These are phyloP conservation scores for Sinocyclocheilus anshuiensis DNA, from an alignment of 2,113 vertebrate genomes.

Conservation along the genomic window DNA sequence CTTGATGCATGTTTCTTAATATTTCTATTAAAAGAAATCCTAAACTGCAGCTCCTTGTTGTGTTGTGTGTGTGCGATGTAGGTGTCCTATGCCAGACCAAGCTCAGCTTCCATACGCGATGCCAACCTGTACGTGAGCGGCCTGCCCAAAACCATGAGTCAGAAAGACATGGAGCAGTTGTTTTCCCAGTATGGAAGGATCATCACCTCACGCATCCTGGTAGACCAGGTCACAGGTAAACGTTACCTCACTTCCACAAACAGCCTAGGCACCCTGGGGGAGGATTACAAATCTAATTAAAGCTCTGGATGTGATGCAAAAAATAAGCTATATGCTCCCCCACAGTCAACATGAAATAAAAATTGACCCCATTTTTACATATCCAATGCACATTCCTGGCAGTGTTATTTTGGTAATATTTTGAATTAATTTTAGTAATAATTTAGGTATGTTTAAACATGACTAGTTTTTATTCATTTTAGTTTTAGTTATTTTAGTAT, in stretches of 20 bases:
- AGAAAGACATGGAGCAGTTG: slow-evolving; percentile 96
- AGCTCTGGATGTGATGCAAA: background rate
- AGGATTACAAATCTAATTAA: slow-evolving; percentile 4
- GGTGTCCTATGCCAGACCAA: slow-evolving; percentile 93
- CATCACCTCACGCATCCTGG: slow-evolving; percentile 93
- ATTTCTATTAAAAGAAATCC: slow-evolving; percentile 20
- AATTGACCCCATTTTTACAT: background rate
- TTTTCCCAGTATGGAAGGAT: slow-evolving; percentile 96
- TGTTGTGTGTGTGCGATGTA: slow-evolving; percentile 57
- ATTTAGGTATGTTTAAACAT: background rate
- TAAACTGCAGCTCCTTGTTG: background rate
- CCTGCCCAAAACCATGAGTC: slow-evolving; percentile 94
- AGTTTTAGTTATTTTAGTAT: background rate
- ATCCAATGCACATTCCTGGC: background rate
- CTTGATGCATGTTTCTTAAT: slow-evolving; percentile 32
- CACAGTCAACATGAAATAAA: background rate
- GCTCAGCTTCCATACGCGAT: slow-evolving; percentile 92
- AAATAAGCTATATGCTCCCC: background rate
- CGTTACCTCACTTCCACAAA: slow-evolving; percentile 54
- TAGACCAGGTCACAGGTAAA: slow-evolving; percentile 95
- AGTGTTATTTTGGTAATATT: background rate
- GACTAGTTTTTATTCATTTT: background rate
- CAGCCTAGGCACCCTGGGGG: background rate
- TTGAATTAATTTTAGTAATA: background rate
- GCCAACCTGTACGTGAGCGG: slow-evolving; percentile 95